Conservation (phyloP, 2,888 invertebrate genomes). For the Homarus gammarus region DNA sequence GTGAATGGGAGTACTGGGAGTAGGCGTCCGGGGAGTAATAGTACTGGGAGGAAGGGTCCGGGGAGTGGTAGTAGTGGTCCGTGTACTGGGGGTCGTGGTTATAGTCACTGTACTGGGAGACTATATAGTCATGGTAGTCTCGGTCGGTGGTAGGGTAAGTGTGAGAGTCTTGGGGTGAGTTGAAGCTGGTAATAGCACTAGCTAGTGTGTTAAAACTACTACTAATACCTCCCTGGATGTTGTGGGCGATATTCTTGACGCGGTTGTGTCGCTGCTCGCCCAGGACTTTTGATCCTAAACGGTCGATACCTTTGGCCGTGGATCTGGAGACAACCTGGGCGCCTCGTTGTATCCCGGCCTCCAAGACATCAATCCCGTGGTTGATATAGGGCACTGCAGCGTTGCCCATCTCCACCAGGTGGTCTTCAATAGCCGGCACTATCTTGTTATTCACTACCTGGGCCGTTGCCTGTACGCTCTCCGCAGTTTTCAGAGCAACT, state of each 20-base stretch:
- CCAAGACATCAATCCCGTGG: conserved; percentile 66
- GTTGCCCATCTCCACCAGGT: conserved; percentile 65
- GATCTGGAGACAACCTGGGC: conserved; percentile 54
- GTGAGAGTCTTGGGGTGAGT: conserved; percentile 20
- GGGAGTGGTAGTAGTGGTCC: conserved; percentile 16
- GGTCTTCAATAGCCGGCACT: conserved; percentile 68
- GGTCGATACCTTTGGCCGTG: conserved; percentile 69
- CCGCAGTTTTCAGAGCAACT: conserved; percentile 51
- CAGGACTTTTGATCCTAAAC: conserved; percentile 57
- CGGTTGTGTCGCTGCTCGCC: conserved; percentile 68
- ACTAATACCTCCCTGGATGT: conserved; percentile 66
- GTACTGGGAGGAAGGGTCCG: conserved; percentile 1
- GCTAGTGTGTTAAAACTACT: conserved; percentile 64
- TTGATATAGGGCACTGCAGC: conserved; percentile 74
- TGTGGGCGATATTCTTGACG: conserved; percentile 64
- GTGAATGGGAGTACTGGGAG: conserved; percentile 3
- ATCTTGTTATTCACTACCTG: conserved; percentile 59
- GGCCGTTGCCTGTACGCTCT: conserved; percentile 58
- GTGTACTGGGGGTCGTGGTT: conserved; percentile 1
- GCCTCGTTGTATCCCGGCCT: conserved; percentile 56
- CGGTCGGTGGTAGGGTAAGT: conserved; percentile 21
- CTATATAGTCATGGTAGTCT: conserved; percentile 47
- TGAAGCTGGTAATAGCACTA: conserved; percentile 57
- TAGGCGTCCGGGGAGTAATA: conserved; percentile 21
- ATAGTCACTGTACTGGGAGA: conserved; percentile 30